Evolutionary conservation across 1,140 invertebrate genomes (phyloP), one percentile per base, ranked within the genome.

Genomic region (Drosophila biarmipes): DNA sequence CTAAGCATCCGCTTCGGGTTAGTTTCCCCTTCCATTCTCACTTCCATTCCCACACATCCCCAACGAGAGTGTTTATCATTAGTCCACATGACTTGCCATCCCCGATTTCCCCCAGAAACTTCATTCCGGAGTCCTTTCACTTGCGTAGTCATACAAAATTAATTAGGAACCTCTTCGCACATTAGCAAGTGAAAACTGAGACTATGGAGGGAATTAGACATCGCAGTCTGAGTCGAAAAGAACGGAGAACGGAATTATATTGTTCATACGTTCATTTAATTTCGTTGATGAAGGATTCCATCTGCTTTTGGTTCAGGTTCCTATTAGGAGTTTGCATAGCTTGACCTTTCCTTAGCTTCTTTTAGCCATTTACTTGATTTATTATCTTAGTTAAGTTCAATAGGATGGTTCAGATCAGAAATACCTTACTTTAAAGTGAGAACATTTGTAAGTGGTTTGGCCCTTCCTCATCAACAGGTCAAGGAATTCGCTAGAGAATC

Each of bases 41-140:
- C 6, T 38, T 52, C 7, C 12, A 35, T 53, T 45, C 46, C 35
- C 42, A 31, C 49, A 42, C 21, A 27, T 53, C 37, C 48, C 35
- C 38, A 15, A 15, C 17, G 31, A 75, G 43, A 58, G 38, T 75
- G 62, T 76, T 76, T 76, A 76, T 76, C 73, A 76, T 76, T 68
- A 75, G 72, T 64, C 45, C 73, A 75, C 72, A 76, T 76, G 73
- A 75, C 72, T 68, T 75, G 73, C 72, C 43, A 14, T 42, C 71
- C 35, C 34, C 15, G 55, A 35, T 27, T 31, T 37, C 40, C 21
- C 7, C n/a, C 31, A 37, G 8, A n/a, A 68, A 37, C 29, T 68
- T 46, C 15, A 31, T 17, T 27, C 58, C 21, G 5, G 10, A 15
- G 17, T 49, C 52, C 19, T 17, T 27, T 59, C 73, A 75, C 75